Base-by-base conservation (phyloP, 2,797 vertebrate species). In the Phataginus tricuspis region DNA sequence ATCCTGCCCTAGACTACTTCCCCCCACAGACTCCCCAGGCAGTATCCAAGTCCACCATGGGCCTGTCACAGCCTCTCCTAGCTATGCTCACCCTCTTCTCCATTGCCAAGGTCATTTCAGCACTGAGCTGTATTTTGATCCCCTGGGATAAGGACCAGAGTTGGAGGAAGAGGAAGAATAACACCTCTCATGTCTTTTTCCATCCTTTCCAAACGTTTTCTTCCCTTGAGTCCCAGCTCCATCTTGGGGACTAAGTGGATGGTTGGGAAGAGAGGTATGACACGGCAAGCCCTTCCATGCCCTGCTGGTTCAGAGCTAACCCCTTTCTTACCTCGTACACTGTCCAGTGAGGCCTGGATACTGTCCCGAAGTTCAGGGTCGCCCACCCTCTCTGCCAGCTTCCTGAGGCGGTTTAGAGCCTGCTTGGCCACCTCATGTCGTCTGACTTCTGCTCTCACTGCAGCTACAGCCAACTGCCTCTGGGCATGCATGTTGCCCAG, bases 401-500 rank as follows among this genome's bases (percentile, higher is more conserved):
- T 99, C 91, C 95, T 98, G 69, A 99, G 98, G 97, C 98, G 98
- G 97, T 91, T 98, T 87, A 99, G 96, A 59, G 98, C 98, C n/a
- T 96, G 98, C 98, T 99, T 99, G 75, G 99, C 98, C 39, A 98
- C 98, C 18, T 99, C 99, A 49, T 99, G 98, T 96, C 99, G 98
- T 97, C 98, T 99, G 86, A 99, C 98, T 98, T 99, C 99, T n/a
- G 99, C 98, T 96, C 98, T 99, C 86, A 99, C 99, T 66, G 99
- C 98, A 78, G 97, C 98, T 57, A 98, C 98, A 97, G 98, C 98
- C 23, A 98, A 37, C 77, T 98, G 98, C 96, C 98, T 98, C 85
- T 98, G 97, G 79, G 97, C 94, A 51, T 97, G 96, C 98, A 98
- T 98, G 96, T 93, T 98, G 92, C 90, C 89, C 75, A 95, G 96